Evolutionary conservation across 1,140 invertebrate genomes (phyloP).

Genomic region (Drosophila simulans): DNA sequence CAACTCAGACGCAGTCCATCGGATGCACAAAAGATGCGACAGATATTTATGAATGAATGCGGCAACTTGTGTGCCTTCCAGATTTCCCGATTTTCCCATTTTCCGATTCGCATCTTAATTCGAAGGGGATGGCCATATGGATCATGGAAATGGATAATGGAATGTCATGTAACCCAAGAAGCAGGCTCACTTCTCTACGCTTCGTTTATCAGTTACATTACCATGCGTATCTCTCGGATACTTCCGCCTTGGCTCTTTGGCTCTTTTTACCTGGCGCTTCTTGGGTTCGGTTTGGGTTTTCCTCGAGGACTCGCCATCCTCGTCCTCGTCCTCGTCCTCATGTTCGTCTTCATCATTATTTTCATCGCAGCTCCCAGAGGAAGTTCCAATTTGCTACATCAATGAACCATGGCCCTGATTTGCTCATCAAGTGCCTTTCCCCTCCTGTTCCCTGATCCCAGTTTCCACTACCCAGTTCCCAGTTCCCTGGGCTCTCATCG

Average conservation of each 20-base stretch:
- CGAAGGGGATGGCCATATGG: constrained; percentile 38
- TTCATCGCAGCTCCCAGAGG: constrained; percentile 67
- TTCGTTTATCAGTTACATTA: constrained; percentile 69
- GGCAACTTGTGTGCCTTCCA: constrained; percentile 29
- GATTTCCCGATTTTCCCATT: background rate
- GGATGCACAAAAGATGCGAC: constrained; percentile 49
- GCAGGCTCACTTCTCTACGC: constrained; percentile 38
- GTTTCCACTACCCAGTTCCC: background rate
- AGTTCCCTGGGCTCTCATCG: constrained; percentile 17
- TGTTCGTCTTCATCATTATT: constrained; percentile 23
- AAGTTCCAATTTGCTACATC: constrained; percentile 83
- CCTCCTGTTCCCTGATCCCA: constrained; percentile 1
- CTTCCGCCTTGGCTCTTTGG: constrained; percentile 50
- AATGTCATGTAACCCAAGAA: constrained; percentile 77
- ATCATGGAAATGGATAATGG: constrained; percentile 16
- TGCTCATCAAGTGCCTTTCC: constrained; percentile 54
- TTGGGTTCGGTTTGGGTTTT: constrained; percentile 40
- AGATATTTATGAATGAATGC: constrained; percentile 52
- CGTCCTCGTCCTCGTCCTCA: constrained; percentile 3
- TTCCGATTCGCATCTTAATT: constrained; percentile 54
- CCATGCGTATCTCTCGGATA: constrained; percentile 70
- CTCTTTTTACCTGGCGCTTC: constrained; percentile 51
- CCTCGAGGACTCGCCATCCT: constrained; percentile 56
- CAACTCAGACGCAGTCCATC: constrained; percentile 1
- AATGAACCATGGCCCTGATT: constrained; percentile 78